Evolutionary conservation across 2,797 vertebrate genomes (phyloP).

Genomic region (Phoeniculus purpureus): DNA sequence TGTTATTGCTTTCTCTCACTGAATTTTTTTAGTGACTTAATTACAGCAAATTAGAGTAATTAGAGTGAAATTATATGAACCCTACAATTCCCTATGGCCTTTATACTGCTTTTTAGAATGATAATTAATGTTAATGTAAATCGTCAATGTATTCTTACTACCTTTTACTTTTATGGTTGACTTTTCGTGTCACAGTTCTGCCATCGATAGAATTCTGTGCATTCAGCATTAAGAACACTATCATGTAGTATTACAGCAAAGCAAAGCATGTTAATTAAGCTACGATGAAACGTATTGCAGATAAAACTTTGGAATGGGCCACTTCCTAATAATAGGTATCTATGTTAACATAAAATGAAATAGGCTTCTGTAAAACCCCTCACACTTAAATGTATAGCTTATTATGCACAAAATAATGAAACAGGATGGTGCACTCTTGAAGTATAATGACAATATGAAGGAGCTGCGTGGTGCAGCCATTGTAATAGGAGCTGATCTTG

Average conservation of each 20-base stretch:
- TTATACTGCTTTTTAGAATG: constrained; percentile 62
- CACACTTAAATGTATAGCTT: not conserved
- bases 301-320: constrained; percentile 54
- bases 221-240: not conserved
- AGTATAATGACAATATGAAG: not conserved
- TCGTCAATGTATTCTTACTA: constrained; percentile 62
- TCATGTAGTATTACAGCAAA: constrained; percentile 39
- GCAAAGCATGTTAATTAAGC: constrained; percentile 62
- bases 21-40: constrained; percentile 64
- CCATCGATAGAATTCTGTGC: constrained; percentile 40
- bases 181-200: constrained; percentile 57
- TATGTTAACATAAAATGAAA: constrained; percentile 22
- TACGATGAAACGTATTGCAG: constrained; percentile 41
- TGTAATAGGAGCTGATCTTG: not conserved
- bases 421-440: not conserved
- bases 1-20: constrained; percentile 53
- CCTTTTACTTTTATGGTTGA: constrained; percentile 42
- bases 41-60: constrained; percentile 77
- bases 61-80: constrained; percentile 67
- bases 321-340: constrained; percentile 33
- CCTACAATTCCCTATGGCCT: constrained; percentile 57
- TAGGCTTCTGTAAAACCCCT: not conserved
- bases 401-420: not conserved
- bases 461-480: not conserved
- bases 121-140: constrained; percentile 74